A percentile compares a stretch with the other conserved stretches of the same genome.
phyloP scores from a whole-genome alignment of 2,113 vertebrate species.

The Pangasianodon gigas region DNA sequence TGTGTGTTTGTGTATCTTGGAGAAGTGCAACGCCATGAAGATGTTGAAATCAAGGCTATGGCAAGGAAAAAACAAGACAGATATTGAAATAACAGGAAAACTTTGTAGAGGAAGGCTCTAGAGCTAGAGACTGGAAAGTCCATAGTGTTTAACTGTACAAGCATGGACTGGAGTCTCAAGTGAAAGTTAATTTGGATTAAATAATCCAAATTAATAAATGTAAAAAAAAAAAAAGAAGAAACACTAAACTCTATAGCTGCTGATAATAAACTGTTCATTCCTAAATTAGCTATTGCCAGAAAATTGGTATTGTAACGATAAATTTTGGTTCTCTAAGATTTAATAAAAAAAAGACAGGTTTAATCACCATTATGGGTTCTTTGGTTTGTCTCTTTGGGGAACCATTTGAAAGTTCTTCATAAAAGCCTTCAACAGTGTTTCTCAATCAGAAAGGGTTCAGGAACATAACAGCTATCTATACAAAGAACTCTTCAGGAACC shows the following conservation, averaged over 20 bases:
- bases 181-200: neutral
- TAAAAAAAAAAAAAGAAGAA: neutral
- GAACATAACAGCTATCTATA: too few relatives aligned
- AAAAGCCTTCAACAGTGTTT: neutral
- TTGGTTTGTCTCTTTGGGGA: neutral
- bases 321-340: neutral
- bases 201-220: neutral
- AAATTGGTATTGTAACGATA: neutral
- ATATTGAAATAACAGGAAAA: neutral
- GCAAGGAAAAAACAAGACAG: neutral
- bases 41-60: neutral
- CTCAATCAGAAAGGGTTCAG: neutral
- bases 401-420: neutral
- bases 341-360: neutral
- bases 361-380: neutral
- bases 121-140: neutral
- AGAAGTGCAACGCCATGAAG: neutral
- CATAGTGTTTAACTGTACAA: neutral
- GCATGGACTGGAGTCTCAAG: neutral
- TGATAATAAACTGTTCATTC: neutral
- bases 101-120: neutral
- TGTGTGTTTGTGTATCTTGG: slow-evolving; percentile 11
- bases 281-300: neutral
- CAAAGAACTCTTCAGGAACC: neutral
- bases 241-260: neutral